A percentile compares a stretch with the other conserved stretches of the same genome.
Conservation (phyloP, 2,888 invertebrate genomes). For the Operophtera brumata region DNA sequence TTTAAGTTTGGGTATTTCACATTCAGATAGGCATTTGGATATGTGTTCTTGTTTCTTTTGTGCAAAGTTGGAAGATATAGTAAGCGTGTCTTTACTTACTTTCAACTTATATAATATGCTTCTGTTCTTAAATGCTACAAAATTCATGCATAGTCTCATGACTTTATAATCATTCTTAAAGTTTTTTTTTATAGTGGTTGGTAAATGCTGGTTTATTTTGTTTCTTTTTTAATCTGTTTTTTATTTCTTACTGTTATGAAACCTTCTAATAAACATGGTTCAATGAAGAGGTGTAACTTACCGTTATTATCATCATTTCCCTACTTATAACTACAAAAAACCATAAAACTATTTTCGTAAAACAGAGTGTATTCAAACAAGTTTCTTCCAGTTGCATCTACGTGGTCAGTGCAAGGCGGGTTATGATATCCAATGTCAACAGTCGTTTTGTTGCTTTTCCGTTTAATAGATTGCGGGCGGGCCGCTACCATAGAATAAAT, state of each 20-base stretch:
- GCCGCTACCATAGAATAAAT: constrained; percentile 29
- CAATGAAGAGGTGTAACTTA: too few relatives aligned
- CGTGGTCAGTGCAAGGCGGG: constrained; percentile 15
- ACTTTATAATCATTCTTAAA: too few relatives aligned
- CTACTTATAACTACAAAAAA: too few relatives aligned
- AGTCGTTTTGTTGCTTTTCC: constrained; percentile 55
- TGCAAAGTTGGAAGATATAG: constrained; percentile 6
- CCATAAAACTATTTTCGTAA: not conserved
- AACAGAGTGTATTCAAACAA: not conserved
- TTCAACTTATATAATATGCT: not conserved
- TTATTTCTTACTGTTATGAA: too few relatives aligned
- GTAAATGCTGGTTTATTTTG: too few relatives aligned
- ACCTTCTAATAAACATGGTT: too few relatives aligned
- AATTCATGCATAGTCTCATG: too few relatives aligned
- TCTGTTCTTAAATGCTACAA: too few relatives aligned
- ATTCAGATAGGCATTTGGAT: constrained; percentile 53
- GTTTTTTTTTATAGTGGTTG: too few relatives aligned
- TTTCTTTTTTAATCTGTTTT: too few relatives aligned
- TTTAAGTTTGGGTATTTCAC: constrained; percentile 62
- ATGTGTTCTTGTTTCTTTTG: constrained; percentile 39
- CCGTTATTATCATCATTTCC: too few relatives aligned
- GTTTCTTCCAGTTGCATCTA: constrained; percentile 18
- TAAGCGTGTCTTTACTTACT: not conserved
- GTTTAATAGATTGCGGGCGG: constrained; percentile 54
- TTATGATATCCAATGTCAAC: constrained; percentile 50